Percentiles rank a stretch among this genome's conserved stretches.
Evolutionary conservation across 2,797 vertebrate species (phyloP).

Genomic region (Sparus aurata): DNA sequence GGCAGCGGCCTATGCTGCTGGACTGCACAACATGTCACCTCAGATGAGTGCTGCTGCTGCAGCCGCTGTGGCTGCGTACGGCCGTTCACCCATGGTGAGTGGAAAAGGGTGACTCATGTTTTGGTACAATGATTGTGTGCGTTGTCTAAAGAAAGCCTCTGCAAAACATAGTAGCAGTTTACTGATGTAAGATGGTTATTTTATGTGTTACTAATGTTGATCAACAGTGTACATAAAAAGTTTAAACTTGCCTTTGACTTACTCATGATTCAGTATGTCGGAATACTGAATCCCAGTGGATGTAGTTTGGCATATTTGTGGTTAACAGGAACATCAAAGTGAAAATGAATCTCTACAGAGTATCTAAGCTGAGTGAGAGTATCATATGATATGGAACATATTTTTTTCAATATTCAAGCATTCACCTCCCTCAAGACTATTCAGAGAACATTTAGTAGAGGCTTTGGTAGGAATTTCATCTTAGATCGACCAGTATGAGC

Average conservation of each 20-base stretch:
- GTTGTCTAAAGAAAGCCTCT: background rate
- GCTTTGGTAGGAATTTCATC: background rate
- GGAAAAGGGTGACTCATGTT: background rate
- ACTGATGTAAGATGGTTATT: background rate
- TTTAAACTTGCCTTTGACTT: background rate
- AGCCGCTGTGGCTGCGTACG: conserved; percentile 94
- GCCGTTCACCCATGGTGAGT: conserved; percentile 94
- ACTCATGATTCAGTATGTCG: background rate
- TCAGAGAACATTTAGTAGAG: background rate
- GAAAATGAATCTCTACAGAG: background rate
- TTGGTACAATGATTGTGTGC: background rate
- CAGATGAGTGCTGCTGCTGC: conserved; percentile 96
- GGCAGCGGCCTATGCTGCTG: conserved; percentile 90
- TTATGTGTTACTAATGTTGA: background rate
- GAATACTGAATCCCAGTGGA: conserved; percentile 4
- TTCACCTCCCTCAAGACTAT: background rate
- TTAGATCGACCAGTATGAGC: background rate
- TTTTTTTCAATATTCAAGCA: background rate
- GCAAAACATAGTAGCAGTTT: background rate
- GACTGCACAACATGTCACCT: conserved; percentile 96
- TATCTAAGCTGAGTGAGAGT: background rate
- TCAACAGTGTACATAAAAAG: background rate
- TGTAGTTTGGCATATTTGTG: background rate
- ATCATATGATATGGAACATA: background rate
- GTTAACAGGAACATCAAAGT: background rate